phyloP scores from a whole-genome alignment of 1,140 invertebrate species.

The Platyura marginata region DNA sequence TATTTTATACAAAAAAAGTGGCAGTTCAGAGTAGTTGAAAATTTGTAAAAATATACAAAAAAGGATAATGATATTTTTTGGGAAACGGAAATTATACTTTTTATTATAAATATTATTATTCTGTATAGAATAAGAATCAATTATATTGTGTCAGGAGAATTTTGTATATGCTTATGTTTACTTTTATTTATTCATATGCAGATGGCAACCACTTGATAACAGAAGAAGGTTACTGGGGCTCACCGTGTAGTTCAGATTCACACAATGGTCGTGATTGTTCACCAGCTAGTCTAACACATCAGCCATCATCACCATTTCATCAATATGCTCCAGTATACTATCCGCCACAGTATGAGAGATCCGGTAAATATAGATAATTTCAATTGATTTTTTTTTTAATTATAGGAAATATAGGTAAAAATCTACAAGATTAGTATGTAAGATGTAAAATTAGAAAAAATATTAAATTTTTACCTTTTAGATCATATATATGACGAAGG shows the following conservation, averaged over 20 bases:
- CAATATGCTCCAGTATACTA: background rate
- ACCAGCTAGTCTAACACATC: background rate
- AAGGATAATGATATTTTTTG: background rate
- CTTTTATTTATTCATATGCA: background rate
- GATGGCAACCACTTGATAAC: background rate
- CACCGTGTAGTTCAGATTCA: background rate
- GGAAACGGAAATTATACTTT: background rate
- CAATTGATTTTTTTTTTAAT: background rate
- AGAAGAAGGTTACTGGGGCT: background rate
- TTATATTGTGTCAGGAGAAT: background rate
- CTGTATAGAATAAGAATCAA: no score
- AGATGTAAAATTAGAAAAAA: background rate
- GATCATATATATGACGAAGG: conserved; percentile 1
- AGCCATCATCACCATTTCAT: background rate
- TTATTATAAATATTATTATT: no score
- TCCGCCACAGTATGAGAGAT: background rate
- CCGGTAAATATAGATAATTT: background rate
- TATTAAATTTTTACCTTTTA: background rate
- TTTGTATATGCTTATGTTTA: background rate
- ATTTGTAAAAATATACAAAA: background rate
- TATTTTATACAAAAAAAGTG: no score
- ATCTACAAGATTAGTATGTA: no score
- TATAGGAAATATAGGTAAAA: background rate
- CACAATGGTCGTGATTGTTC: background rate
- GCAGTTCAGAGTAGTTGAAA: background rate